These are phyloP conservation scores for Tenualosa ilisha DNA, from an alignment of 2,797 vertebrate species.

Conservation along the genomic window DNA sequence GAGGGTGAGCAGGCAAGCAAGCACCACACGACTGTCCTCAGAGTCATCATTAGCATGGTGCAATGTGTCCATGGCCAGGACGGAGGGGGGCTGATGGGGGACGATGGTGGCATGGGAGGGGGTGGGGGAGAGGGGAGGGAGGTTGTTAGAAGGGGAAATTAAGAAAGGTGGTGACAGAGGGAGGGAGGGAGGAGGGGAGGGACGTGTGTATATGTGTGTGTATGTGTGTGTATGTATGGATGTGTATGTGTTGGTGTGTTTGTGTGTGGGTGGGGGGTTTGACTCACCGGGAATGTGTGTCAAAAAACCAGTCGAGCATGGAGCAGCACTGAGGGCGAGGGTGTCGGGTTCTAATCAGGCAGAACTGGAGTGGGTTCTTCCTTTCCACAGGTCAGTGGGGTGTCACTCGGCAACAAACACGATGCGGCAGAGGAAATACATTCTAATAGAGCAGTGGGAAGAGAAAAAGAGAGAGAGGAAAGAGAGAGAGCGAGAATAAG, in stretches of 20 bases:
- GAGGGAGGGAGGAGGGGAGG: constrained; percentile 37
- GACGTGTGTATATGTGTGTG: constrained; percentile 21
- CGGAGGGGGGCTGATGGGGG: background rate
- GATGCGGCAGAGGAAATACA: constrained; percentile 48
- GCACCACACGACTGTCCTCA: constrained; percentile 51
- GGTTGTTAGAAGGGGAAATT: background rate
- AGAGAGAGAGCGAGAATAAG: constrained; percentile 28
- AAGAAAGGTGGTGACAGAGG: background rate
- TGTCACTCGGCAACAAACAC: constrained; percentile 59
- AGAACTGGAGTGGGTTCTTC: constrained; percentile 47
- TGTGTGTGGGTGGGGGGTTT: background rate
- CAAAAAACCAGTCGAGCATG: constrained; percentile 53
- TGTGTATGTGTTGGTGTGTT: no score
- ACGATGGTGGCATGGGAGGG: constrained; percentile 36
- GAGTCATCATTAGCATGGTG: constrained; percentile 65
- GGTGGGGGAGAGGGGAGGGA: background rate
- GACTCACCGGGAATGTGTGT: constrained; percentile 54
- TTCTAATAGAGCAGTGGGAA: constrained; percentile 55
- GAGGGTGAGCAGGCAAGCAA: constrained; percentile 15
- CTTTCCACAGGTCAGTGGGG: constrained; percentile 54
- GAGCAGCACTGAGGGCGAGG: constrained; percentile 37
- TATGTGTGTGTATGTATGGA: background rate
- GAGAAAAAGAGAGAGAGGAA: background rate
- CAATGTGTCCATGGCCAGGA: constrained; percentile 37
- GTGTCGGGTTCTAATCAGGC: constrained; percentile 55